Evolutionary conservation across 2,797 vertebrate species (phyloP).

Genomic region (Knipowitschia caucasica): DNA sequence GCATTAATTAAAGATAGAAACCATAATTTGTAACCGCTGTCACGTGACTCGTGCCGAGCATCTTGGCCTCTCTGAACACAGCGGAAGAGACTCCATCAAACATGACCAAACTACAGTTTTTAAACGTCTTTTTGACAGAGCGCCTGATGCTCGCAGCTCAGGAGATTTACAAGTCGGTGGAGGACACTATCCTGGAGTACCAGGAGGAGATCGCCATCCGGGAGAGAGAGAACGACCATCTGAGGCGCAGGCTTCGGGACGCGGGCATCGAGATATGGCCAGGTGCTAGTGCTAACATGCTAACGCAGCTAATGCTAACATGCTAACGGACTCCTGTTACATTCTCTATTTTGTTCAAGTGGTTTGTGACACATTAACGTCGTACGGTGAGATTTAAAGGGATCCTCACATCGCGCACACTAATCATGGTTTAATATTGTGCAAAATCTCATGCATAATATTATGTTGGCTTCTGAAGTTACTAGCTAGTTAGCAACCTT

Average conservation of each 20-base stretch:
- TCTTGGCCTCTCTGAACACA: slow-evolving; percentile 67
- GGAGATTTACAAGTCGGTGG: slow-evolving; percentile 75
- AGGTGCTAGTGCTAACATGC: slow-evolving; percentile 57
- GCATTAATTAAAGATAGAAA: too few relatives aligned
- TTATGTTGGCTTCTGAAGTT: slow-evolving; percentile 34
- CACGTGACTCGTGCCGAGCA: slow-evolving; percentile 67
- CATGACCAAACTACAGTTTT: slow-evolving; percentile 76
- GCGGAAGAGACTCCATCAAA: slow-evolving; percentile 35
- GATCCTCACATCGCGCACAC: neutral
- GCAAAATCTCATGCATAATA: slow-evolving; percentile 14
- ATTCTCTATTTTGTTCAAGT: neutral
- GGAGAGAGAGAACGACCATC: slow-evolving; percentile 75
- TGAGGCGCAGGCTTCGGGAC: slow-evolving; percentile 73
- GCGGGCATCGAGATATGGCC: slow-evolving; percentile 77
- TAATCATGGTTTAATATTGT: slow-evolving; percentile 5
- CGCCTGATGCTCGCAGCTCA: slow-evolving; percentile 75
- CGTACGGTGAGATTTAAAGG: too few relatives aligned
- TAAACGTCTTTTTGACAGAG: slow-evolving; percentile 75
- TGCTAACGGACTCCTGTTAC: slow-evolving; percentile 30
- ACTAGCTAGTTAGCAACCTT: slow-evolving; percentile 69
- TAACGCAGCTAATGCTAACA: neutral
- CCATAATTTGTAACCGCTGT: slow-evolving; percentile 28
- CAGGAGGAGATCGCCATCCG: slow-evolving; percentile 74
- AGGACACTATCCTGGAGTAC: slow-evolving; percentile 74
- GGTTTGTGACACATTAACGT: accelerated